Conservation (phyloP, 2,113 vertebrate species). For the Pollimyrus isidori region DNA sequence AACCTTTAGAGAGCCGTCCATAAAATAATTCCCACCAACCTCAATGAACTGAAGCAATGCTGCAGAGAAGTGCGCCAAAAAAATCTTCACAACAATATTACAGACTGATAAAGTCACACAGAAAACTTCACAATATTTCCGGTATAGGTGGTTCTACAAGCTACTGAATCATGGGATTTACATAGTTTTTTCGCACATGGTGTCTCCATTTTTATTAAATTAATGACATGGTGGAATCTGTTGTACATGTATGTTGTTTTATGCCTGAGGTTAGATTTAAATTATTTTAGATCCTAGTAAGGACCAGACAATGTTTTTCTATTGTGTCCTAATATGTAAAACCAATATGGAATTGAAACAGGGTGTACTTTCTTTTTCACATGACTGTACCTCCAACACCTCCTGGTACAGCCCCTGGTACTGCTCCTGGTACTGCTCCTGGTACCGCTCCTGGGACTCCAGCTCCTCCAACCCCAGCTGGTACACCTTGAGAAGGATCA, state of each 20-base stretch:
- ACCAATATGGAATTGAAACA: too few species aligned
- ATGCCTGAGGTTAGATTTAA: background rate
- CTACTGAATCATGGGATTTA: too few species aligned
- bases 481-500: background rate
- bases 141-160: too few species aligned
- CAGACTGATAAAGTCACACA: background rate
- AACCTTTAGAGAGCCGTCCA: background rate
- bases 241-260: background rate
- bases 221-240: background rate
- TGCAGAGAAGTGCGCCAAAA: background rate
- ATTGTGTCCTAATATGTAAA: background rate
- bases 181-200: too few species aligned
- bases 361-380: background rate
- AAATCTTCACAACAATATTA: background rate
- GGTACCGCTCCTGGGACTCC: slow-evolving; percentile 13
- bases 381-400: background rate
- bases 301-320: background rate
- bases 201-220: background rate
- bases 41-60: background rate
- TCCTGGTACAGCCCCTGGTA: slow-evolving; percentile 2
- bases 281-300: background rate
- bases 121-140: background rate
- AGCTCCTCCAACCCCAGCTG: slow-evolving; percentile 11
- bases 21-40: background rate
- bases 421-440: background rate